Conservation (phyloP, 1,140 invertebrate species). For the Philotrypesis tridentata region DNA sequence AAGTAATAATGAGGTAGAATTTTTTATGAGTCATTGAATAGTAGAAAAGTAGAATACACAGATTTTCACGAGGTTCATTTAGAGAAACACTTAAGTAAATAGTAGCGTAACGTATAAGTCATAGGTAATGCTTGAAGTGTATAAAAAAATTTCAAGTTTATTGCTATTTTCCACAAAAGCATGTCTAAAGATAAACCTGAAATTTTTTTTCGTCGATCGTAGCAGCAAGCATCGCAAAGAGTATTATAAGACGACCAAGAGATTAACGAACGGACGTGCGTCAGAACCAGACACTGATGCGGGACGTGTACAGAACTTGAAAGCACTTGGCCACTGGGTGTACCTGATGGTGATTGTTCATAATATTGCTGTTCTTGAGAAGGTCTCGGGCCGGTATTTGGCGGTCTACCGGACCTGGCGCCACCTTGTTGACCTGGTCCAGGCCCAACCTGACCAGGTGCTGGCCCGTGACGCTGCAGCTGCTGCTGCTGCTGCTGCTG, state of each 20-base stretch:
- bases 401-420: neutral
- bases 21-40: neutral
- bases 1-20: neutral
- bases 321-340: neutral
- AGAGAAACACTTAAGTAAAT: neutral
- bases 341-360: constrained; percentile 42
- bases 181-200: constrained; percentile 5
- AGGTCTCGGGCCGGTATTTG: neutral
- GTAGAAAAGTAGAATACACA: neutral
- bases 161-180: neutral
- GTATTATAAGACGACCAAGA: constrained; percentile 11
- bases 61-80: neutral
- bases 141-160: neutral
- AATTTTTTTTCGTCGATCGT: neutral
- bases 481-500: constrained; percentile 35
- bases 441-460: neutral
- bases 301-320: neutral
- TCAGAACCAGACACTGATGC: constrained; percentile 20
- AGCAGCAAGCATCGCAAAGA: neutral
- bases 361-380: constrained; percentile 38
- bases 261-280: constrained; percentile 23
- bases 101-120: neutral
- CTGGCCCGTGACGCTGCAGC: constrained; percentile 28
- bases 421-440: neutral
- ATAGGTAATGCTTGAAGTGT: neutral